Base-by-base conservation (phyloP, 2,113 vertebrate species). In the Anser brachyrhynchus region DNA sequence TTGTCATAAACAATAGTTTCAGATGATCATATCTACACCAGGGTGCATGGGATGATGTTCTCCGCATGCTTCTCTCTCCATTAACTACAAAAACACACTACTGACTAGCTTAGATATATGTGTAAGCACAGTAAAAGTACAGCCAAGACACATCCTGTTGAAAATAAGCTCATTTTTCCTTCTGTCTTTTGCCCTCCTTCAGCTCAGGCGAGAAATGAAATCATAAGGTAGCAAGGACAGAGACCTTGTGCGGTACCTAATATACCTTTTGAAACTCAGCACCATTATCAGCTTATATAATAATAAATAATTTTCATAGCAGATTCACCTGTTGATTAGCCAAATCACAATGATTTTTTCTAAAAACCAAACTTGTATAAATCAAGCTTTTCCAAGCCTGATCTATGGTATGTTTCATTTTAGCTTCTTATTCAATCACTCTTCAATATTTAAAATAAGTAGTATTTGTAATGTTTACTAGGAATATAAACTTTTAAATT, bases 151-250 rank as follows among this genome's bases (percentile, higher is more conserved):
- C 67, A 67, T 18, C 21, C 55, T 3, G 7, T n/a, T 6, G 59
- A 77, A 77, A 91, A 79, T 26, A 72, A 85, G 28, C 7, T 9
- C 13, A 17, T 9, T 31, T 43, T 66, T 81, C 29, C 6, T 74
- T 74, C 28, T 35, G 9, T 59, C 1, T 0, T 28, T 19, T 2
- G 4, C 6, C 6, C 25, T 71, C 25, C 17, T 67, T 61, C 10
- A 86, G 3, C 6, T 44, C 57, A 39, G 5, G 1, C 17, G 25
- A 89, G 13, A 93, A 84, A 86, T 55, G 21, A 70, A 69, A 66
- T n/a, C 6, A 3, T 10, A 66, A 25, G 21, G 39, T 12, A 1
- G 15, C 46, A 75, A 78, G 39, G 54, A 71, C 1, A 19, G n/a
- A 77, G 44, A n/a, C 25, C 6, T 44, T 49, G 9, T 44, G 21